Conservation (phyloP, 53 echinoderm and acorn worm genomes). For the Patiria pectinifera region DNA sequence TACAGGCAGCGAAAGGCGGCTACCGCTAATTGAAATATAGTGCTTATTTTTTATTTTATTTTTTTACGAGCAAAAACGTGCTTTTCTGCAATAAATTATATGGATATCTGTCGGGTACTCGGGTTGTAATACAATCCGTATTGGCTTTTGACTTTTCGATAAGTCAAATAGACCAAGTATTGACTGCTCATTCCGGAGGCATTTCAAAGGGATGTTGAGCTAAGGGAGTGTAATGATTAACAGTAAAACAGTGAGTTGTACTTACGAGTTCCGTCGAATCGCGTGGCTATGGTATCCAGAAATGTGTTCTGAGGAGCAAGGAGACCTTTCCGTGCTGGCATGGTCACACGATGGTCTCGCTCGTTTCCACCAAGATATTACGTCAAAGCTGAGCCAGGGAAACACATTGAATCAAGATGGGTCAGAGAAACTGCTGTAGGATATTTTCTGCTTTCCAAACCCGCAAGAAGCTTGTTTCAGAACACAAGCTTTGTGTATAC, state of each 20-base stretch:
- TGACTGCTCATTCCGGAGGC: too few relatives aligned
- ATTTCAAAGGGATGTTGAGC: too few relatives aligned
- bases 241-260: conserved; percentile 5
- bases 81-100: too few relatives aligned
- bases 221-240: neutral
- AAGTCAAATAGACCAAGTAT: too few relatives aligned
- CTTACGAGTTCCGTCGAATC: conserved; percentile 99
- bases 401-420: conserved; percentile 41
- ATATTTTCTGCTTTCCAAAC: neutral
- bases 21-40: too few relatives aligned
- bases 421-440: neutral
- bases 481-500: neutral
- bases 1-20: too few relatives aligned
- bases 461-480: neutral
- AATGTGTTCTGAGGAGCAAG: conserved; percentile 98
- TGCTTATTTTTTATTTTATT: too few relatives aligned
- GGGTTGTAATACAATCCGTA: too few relatives aligned
- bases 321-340: conserved; percentile 96
- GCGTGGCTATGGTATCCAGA: conserved; percentile 94
- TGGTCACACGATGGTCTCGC: conserved; percentile 27
- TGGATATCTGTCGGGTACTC: too few relatives aligned
- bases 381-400: conserved; percentile 3
- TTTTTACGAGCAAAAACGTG: too few relatives aligned
- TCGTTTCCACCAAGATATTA: conserved; percentile 28
- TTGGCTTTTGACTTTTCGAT: too few relatives aligned